Evolutionary conservation across 2,888 invertebrate species (phyloP).

Genomic region (Drosophila affinis): DNA sequence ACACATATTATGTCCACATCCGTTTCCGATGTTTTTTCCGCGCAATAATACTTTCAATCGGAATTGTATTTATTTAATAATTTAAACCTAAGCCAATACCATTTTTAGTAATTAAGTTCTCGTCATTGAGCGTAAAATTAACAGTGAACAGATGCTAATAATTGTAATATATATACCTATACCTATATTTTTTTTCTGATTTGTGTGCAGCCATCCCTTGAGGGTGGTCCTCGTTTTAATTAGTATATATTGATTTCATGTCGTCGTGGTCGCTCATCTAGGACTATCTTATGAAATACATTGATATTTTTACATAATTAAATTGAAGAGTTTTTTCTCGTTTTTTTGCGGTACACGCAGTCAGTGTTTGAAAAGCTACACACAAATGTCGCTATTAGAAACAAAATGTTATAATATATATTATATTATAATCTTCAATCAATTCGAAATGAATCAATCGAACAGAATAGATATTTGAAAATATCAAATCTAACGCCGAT

Average conservation of each 20-base stretch:
- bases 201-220: background rate
- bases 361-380: too few species aligned
- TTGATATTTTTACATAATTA: conserved; percentile 64
- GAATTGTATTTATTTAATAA: background rate
- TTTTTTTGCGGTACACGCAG: too few species aligned
- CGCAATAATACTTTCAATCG: too few species aligned
- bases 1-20: too few species aligned
- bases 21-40: too few species aligned
- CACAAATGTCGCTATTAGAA: too few species aligned
- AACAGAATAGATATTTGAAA: too few species aligned
- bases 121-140: conserved; percentile 6
- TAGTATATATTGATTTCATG: conserved; percentile 29
- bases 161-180: conserved; percentile 1
- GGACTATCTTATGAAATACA: conserved; percentile 55
- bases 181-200: conserved; percentile 4
- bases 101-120: conserved; percentile 8
- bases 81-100: conserved; percentile 7
- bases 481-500: too few species aligned
- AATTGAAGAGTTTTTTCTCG: background rate
- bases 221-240: background rate
- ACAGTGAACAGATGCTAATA: conserved; percentile 43
- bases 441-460: too few species aligned
- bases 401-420: too few species aligned
- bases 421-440: too few species aligned
- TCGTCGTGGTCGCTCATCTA: conserved; percentile 13